Evolutionary conservation across 2,888 invertebrate genomes (phyloP), one percentile per base, ranked within the genome.

Genomic region (Folsomia candida): DNA sequence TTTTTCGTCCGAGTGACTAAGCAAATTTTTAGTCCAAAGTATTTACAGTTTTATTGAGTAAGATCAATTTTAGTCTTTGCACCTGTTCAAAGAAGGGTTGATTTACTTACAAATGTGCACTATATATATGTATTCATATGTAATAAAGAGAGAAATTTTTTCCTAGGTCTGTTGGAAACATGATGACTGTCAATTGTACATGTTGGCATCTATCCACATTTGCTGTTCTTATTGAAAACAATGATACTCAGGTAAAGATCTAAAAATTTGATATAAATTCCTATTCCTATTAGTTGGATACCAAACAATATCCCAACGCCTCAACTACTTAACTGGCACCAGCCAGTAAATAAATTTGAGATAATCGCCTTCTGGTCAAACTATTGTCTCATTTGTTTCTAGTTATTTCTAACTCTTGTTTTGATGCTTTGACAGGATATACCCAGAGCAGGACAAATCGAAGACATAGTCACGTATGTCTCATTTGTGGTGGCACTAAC

Each of bases 171-270:
- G n/a, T n/a, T n/a, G n/a, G n/a, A n/a, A n/a, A 88, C 72, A 83
- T 84, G 14, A 81, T 81, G 71, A 86, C 91, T 63, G 89, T 97
- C 63, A 95, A 95, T 83, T 97, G 97, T 82, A 93, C 94, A 6
- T 97, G 97, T 83, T 90, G 91, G 79, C 94, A 95, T 83, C 86
- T 97, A 51, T 93, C 94, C 1, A 94, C 93, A 1, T 96, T 93
- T 83, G 94, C 95, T 0, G 91, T 97, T 22, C 85, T 95, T 18
- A 92, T 96, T 62, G 96, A 97, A 82, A 88, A 94, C 67, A 90
- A 95, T 9, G 93, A 94, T 82, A 88, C 92, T 67, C 94, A 95
- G 86, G 92, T 90, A 82, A 81, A 82, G 79, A 37, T 37, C 14
- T 37, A 37, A 37, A 4, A 37, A 37, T 14, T 37, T 14, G 6